Evolutionary conservation across 2,888 invertebrate genomes (phyloP), one percentile per base, ranked within the genome.

Genomic region (Leptopterna dolabrata): DNA sequence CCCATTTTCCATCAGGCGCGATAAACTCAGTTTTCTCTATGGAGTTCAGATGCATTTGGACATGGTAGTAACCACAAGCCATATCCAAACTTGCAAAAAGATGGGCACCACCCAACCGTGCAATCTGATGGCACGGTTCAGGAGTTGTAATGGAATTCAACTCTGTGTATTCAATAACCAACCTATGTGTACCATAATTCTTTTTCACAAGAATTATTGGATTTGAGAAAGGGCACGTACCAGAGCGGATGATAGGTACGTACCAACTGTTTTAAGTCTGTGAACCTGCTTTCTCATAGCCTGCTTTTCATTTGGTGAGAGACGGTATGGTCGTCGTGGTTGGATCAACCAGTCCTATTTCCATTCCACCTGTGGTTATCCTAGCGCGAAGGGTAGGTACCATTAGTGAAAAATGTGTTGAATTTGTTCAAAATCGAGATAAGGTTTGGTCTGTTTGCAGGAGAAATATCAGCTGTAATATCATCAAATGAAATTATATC

Each of bases 121-220:
- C 70, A 84, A 84, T 71, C 51, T 84, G 84, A 43, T 84, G 71
- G 3, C 13, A 30, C 16, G 91, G 90, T 16, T 90, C 24, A 11
- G 78, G 78, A n/a, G 41, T 13, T 9, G 89, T 90, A 41, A 88
- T 86, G 1, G 43, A 24, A 84, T 90, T 90, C 24, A 90, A 86
- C 45, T 88, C 89, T n/a, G 90, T 88, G 87, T 88, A 91, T 88
- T 91, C 90, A 9, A 90, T 87, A 41, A 90, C 90, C 27, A 90
- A 76, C 73, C 90, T 89, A 16, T 89, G 51, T 29, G 86, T 86
- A 6, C 89, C 89, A 70, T 89, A 88, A 82, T 90, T 90, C 78
- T 90, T 91, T 73, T 88, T 89, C 0, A 90, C 90, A 3, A 91
- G 51, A 19, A 90, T 88, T 19, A 91, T 88, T 0, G 90, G 90